Percentiles rank a stretch among this genome's conserved stretches.
phyloP scores from a whole-genome alignment of 2,113 vertebrate species.

The Rutilus rutilus region DNA sequence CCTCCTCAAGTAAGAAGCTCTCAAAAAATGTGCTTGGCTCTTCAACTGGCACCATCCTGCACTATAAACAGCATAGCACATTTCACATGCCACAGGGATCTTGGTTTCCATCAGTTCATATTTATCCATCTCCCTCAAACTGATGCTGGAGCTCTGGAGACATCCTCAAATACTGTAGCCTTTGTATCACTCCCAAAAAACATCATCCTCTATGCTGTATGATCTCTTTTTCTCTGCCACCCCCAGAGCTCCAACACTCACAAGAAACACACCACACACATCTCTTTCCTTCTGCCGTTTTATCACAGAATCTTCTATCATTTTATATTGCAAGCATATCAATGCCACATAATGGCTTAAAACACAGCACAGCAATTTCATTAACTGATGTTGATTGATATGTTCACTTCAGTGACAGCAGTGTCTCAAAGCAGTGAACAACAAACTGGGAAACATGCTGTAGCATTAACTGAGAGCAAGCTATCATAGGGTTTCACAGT shows the following conservation, averaged over 20 bases:
- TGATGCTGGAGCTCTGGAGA: constrained; percentile 50
- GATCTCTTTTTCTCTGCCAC: constrained; percentile 39
- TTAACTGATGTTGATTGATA: constrained; percentile 37
- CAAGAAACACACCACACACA: constrained; percentile 21
- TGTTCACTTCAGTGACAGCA: constrained; percentile 5
- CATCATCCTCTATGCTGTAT: constrained; percentile 53
- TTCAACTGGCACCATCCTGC: constrained; percentile 57
- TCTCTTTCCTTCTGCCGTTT: constrained; percentile 43
- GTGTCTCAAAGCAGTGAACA: background rate
- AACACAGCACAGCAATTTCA: constrained; percentile 6
- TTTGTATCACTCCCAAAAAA: constrained; percentile 58
- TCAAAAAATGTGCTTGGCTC: constrained; percentile 41
- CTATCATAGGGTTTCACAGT: background rate
- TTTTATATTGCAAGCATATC: constrained; percentile 10
- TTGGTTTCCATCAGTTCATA: constrained; percentile 70
- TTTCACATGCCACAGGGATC: constrained; percentile 55
- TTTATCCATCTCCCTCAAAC: constrained; percentile 67
- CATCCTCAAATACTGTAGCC: constrained; percentile 60
- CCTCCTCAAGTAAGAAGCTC: background rate
- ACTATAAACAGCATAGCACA: constrained; percentile 63
- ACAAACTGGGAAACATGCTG: background rate
- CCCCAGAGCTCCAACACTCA: constrained; percentile 41
- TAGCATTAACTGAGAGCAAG: background rate
- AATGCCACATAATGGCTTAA: constrained; percentile 11
- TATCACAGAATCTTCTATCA: constrained; percentile 11